Evolutionary conservation across 1,140 invertebrate species (phyloP).

Genomic region (Drosophila nigrodunni): DNA sequence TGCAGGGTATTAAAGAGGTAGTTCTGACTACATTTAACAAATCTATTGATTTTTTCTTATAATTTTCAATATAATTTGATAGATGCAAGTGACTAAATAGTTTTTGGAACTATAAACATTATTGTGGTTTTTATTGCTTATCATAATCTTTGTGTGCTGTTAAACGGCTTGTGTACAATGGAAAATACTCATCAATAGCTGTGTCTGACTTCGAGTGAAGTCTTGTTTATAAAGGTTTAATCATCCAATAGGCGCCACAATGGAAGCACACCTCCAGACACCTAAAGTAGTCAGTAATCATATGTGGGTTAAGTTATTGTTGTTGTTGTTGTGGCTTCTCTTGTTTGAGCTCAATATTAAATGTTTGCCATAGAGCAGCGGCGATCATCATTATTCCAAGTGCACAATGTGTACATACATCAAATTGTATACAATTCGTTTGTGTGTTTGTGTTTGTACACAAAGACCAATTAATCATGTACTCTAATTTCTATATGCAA

Average conservation of each 20-base stretch:
- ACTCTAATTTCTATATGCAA: slow-evolving; percentile 69
- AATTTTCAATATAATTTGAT: slow-evolving; percentile 13
- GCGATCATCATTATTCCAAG: slow-evolving; percentile 39
- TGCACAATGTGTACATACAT: slow-evolving; percentile 24
- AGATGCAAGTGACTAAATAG: not conserved
- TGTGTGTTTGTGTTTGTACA: slow-evolving; percentile 2
- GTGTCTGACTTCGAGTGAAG: slow-evolving; percentile 39
- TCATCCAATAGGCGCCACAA: slow-evolving; percentile 48
- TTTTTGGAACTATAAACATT: slow-evolving; percentile 1
- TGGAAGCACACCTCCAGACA: slow-evolving; percentile 41
- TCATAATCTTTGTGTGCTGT: slow-evolving; percentile 32
- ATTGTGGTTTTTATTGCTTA: slow-evolving; percentile 16
- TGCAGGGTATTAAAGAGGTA: slow-evolving; percentile 2
- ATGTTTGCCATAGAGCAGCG: slow-evolving; percentile 30
- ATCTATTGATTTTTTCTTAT: not conserved
- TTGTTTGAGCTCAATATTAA: slow-evolving; percentile 26
- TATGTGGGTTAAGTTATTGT: slow-evolving; percentile 57
- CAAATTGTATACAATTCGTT: not conserved
- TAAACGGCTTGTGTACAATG: slow-evolving; percentile 51
- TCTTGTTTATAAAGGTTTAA: slow-evolving; percentile 60
- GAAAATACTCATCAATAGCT: slow-evolving; percentile 56
- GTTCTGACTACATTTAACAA: not conserved
- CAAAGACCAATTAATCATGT: slow-evolving; percentile 70
- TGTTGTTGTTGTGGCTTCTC: slow-evolving; percentile 21
- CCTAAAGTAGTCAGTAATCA: slow-evolving; percentile 29